Evolutionary conservation across 2,888 invertebrate species (phyloP).

Genomic region (Prenolepis imparis): DNA sequence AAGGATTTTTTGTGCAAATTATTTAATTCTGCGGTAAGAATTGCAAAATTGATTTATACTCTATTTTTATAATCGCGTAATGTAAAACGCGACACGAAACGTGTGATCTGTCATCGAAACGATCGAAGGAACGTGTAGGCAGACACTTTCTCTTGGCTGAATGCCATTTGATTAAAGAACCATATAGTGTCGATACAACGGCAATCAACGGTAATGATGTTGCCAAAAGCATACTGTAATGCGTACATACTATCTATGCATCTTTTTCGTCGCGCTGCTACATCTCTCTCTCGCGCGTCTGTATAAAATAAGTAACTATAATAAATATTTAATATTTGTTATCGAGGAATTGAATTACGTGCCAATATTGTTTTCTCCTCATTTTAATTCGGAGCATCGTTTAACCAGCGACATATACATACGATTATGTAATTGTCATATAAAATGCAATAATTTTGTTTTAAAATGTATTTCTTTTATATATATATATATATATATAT

Average conservation of each 20-base stretch:
- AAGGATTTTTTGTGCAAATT: neutral
- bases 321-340: slow-evolving; percentile 22
- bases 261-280: slow-evolving; percentile 52
- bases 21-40: neutral
- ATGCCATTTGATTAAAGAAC: slow-evolving; percentile 52
- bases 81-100: slow-evolving; percentile 34
- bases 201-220: slow-evolving; percentile 7
- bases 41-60: neutral
- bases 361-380: neutral
- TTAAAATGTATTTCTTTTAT: neutral
- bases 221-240: slow-evolving; percentile 22
- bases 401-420: neutral
- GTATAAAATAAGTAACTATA: slow-evolving; percentile 54
- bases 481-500: neutral
- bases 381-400: neutral
- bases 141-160: slow-evolving; percentile 66
- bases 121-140: slow-evolving; percentile 57
- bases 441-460: neutral
- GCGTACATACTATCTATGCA: slow-evolving; percentile 12
- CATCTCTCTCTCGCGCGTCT: slow-evolving; percentile 61
- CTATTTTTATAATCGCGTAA: slow-evolving; percentile 5
- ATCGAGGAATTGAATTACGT: neutral
- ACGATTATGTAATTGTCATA: neutral
- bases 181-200: slow-evolving; percentile 10
- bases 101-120: slow-evolving; percentile 60